These are phyloP conservation scores for Drosophila melanogaster DNA, from an alignment of 1,140 invertebrate genomes.

Conservation along the genomic window Release_6_plus_ISO1_MT NT_033777.3:10137001-10137500, in stretches of 20 bases:
- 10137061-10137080: no score
- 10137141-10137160: slow-evolving; percentile 47
- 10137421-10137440: slow-evolving; percentile 41
- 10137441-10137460: slow-evolving; percentile 34
- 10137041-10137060: not conserved
- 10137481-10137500: slow-evolving; percentile 16
- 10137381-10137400: slow-evolving; percentile 39
- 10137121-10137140: slow-evolving; percentile 24
- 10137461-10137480: slow-evolving; percentile 22
- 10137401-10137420: slow-evolving; percentile 38
- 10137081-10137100: no score
- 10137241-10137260: slow-evolving; percentile 45
- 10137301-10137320: slow-evolving; percentile 29
- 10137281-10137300: not conserved
- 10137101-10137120: not conserved
- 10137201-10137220: slow-evolving; percentile 40
- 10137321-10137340: slow-evolving; percentile 44
- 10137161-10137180: slow-evolving; percentile 6
- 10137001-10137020: not conserved
- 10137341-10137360: slow-evolving; percentile 41
- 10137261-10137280: slow-evolving; percentile 33
- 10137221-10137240: slow-evolving; percentile 38
- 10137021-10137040: not conserved
- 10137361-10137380: slow-evolving; percentile 18
- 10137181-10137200: slow-evolving; percentile 29